Percentiles rank a stretch among this genome's conserved stretches.
Conservation (phyloP, 2,113 vertebrate genomes). For the Actenoides lindsayi region DNA sequence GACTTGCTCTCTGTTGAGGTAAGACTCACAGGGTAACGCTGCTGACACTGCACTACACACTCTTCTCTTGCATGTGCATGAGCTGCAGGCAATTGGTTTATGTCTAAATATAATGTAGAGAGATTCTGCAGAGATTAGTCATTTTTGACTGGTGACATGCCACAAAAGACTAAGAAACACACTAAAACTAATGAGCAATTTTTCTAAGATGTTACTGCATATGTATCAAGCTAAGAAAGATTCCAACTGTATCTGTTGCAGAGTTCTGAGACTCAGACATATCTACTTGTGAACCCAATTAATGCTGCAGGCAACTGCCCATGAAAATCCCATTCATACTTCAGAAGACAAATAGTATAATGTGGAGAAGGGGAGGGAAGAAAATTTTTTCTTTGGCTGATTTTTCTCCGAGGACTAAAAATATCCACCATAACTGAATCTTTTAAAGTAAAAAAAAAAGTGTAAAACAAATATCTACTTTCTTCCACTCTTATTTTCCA, state of each 20-base stretch:
- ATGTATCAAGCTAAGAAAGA: not conserved
- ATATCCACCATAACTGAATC: not conserved
- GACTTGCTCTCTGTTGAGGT: slow-evolving; percentile 65
- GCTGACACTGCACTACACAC: not conserved
- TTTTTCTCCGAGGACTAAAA: not conserved
- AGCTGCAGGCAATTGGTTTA: not conserved
- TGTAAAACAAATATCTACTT: slow-evolving; percentile 40
- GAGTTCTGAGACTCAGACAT: not conserved
- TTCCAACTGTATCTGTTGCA: not conserved
- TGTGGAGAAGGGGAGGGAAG: not conserved
- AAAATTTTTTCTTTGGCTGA: not conserved
- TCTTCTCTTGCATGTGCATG: not conserved
- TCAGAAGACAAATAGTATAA: not conserved
- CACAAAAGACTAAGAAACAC: not conserved
- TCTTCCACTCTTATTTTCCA: slow-evolving; percentile 74
- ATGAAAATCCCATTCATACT: not conserved
- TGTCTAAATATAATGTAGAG: not conserved
- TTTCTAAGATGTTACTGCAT: not conserved
- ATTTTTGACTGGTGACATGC: not conserved
- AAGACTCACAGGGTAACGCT: not conserved
- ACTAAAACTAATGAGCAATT: not conserved
- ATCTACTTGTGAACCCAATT: not conserved
- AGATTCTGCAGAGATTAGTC: not conserved
- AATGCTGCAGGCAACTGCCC: not conserved
- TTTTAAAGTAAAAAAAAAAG: not conserved